phyloP scores from a whole-genome alignment of 2,797 vertebrate species.

The Coregonus sp. region DNA sequence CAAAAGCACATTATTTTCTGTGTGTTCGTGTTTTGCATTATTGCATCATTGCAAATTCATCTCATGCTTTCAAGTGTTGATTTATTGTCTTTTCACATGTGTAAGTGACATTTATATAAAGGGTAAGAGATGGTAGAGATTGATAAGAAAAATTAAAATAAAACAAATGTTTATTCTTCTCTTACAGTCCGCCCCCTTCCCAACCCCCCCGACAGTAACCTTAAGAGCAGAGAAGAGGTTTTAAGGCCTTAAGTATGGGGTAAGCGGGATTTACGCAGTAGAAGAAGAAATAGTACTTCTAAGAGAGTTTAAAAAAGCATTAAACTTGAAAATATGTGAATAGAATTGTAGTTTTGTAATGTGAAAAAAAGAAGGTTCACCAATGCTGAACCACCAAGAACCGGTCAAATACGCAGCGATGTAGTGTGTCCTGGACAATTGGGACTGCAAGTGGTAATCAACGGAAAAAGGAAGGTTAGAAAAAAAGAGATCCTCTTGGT shows the following conservation, averaged over 20 bases:
- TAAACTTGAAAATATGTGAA: conserved; percentile 86
- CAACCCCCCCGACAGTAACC: conserved; percentile 47
- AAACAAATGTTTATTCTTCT: conserved; percentile 60
- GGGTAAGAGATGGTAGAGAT: conserved; percentile 62
- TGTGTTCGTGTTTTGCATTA: conserved; percentile 69
- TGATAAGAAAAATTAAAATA: conserved; percentile 57
- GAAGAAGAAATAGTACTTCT: conserved; percentile 76
- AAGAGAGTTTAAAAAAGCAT: conserved; percentile 70
- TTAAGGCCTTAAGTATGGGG: conserved; percentile 85
- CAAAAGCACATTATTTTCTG: conserved; percentile 78
- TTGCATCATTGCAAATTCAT: conserved; percentile 74
- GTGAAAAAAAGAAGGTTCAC: conserved; percentile 76
- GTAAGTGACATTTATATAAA: conserved; percentile 75
- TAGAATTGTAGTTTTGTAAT: conserved; percentile 86
- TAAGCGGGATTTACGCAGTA: conserved; percentile 60
- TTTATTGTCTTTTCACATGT: conserved; percentile 67
- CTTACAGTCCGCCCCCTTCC: conserved; percentile 47
- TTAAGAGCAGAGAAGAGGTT: conserved; percentile 72
- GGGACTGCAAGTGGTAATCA: conserved; percentile 77
- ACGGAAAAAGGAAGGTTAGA: conserved; percentile 56
- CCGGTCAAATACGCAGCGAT: conserved; percentile 75
- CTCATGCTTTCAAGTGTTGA: conserved; percentile 77
- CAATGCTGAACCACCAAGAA: conserved; percentile 61
- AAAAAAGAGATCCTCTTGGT: conserved; percentile 66
- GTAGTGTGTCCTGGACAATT: conserved; percentile 81